Conservation (phyloP, 2,797 vertebrate species). For the Linurgus olivaceus region DNA sequence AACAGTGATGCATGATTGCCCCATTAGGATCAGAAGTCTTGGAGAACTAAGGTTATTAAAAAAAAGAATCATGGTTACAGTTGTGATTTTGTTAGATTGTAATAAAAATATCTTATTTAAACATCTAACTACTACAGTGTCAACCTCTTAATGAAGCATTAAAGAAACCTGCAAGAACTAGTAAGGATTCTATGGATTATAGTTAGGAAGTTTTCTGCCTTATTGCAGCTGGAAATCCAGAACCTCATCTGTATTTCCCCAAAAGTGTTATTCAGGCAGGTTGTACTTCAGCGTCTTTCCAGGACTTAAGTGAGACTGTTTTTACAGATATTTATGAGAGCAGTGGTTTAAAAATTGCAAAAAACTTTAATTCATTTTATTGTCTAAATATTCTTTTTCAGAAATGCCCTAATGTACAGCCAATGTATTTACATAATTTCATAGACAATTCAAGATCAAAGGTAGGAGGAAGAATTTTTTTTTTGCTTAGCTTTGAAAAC, state of each 20-base stretch:
- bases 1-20: slow-evolving; percentile 68
- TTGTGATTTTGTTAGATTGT: slow-evolving; percentile 68
- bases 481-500: background rate
- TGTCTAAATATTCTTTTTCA: background rate
- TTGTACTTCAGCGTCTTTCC: background rate
- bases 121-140: slow-evolving; percentile 25
- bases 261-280: background rate
- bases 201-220: background rate
- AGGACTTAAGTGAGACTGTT: background rate
- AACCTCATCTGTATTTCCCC: background rate
- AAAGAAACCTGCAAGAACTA: background rate
- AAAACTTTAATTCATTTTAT: background rate
- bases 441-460: background rate
- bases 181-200: background rate
- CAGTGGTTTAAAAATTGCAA: background rate
- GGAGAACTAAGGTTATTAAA: slow-evolving; percentile 73
- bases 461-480: background rate
- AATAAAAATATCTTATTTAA: slow-evolving; percentile 58
- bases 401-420: background rate
- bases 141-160: background rate
- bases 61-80: slow-evolving; percentile 67
- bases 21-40: slow-evolving; percentile 66
- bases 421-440: background rate
- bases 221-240: background rate
- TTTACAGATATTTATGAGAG: background rate